A percentile compares a stretch with the other conserved stretches of the same genome.
Conservation (phyloP, 2,797 vertebrate species). For the Masticophis lateralis region DNA sequence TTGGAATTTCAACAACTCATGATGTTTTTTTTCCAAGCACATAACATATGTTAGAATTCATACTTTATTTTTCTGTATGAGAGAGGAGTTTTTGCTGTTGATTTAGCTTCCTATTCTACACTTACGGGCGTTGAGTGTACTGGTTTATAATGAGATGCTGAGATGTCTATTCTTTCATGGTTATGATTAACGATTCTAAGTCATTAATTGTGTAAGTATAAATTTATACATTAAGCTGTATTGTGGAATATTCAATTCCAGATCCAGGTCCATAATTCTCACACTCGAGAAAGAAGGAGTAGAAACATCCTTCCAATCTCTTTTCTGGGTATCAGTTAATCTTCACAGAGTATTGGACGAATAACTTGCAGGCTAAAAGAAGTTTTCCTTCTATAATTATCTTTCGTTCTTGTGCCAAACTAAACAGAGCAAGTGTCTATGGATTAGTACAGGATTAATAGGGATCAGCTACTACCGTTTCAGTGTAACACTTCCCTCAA, state of each 20-base stretch:
- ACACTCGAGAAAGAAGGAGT: not conserved
- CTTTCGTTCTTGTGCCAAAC: slow-evolving; percentile 7
- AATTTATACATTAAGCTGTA: not conserved
- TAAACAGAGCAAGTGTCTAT: slow-evolving; percentile 35
- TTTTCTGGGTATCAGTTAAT: not conserved
- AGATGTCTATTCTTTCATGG: not conserved
- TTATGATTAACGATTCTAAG: not conserved
- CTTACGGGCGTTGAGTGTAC: not conserved
- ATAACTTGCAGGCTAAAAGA: not conserved
- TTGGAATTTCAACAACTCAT: not conserved
- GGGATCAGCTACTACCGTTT: not conserved
- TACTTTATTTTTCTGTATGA: not conserved
- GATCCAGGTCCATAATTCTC: not conserved
- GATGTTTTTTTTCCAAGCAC: not conserved
- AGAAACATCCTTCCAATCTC: not conserved
- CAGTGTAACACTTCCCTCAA: slow-evolving; percentile 15
- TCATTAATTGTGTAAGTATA: not conserved
- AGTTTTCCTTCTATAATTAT: not conserved
- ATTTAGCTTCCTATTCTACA: not conserved
- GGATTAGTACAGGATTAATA: slow-evolving; percentile 16
- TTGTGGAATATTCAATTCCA: not conserved
- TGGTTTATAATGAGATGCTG: not conserved
- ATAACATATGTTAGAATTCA: not conserved
- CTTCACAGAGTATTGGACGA: not conserved
- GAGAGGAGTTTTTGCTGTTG: not conserved